These are phyloP conservation scores for Cynodonichthys magdalenae DNA, from an alignment of 2,797 vertebrate species.

Conservation along the genomic window DNA sequence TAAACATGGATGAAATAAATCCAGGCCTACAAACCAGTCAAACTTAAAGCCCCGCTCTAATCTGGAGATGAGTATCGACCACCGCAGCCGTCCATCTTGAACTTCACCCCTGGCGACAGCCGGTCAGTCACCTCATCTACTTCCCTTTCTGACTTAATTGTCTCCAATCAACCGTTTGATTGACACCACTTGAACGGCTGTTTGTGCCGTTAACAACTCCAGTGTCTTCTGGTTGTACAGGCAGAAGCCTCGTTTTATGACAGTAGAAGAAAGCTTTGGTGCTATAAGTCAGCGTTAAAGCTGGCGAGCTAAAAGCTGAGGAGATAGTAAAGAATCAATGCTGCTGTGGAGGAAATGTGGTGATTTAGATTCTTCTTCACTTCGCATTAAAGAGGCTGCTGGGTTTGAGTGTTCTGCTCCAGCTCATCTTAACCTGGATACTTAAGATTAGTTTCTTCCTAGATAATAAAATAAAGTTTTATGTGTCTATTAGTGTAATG, in stretches of 20 bases:
- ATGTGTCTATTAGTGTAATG: constrained; percentile 5
- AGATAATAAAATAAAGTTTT: constrained; percentile 22
- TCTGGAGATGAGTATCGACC: constrained; percentile 61
- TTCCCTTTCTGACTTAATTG: constrained; percentile 44
- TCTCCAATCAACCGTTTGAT: constrained; percentile 57
- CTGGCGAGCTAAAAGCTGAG: constrained; percentile 14
- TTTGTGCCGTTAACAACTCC: constrained; percentile 28
- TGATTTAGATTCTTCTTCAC: constrained; percentile 34
- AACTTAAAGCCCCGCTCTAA: constrained; percentile 33
- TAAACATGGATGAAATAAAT: constrained; percentile 59
- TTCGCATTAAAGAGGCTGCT: constrained; percentile 1
- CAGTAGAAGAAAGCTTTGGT: constrained; percentile 6
- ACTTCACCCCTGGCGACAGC: constrained; percentile 26
- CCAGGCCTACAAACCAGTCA: constrained; percentile 23
- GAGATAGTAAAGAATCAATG: constrained; percentile 37
- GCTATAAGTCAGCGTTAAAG: constrained; percentile 47
- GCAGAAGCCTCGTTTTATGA: constrained; percentile 22
- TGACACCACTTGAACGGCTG: constrained; percentile 38
- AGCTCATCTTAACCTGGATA: background rate
- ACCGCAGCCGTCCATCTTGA: constrained; percentile 1
- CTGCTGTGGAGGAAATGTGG: constrained; percentile 28
- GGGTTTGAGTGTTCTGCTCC: background rate
- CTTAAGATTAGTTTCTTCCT: constrained; percentile 1
- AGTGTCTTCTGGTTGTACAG: constrained; percentile 16
- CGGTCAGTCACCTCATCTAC: constrained; percentile 44